A percentile compares a stretch with the other conserved stretches of the same genome.
These are phyloP conservation scores for Candoia aspera DNA, from an alignment of 2,113 vertebrate genomes.

Conservation along the genomic window DNA sequence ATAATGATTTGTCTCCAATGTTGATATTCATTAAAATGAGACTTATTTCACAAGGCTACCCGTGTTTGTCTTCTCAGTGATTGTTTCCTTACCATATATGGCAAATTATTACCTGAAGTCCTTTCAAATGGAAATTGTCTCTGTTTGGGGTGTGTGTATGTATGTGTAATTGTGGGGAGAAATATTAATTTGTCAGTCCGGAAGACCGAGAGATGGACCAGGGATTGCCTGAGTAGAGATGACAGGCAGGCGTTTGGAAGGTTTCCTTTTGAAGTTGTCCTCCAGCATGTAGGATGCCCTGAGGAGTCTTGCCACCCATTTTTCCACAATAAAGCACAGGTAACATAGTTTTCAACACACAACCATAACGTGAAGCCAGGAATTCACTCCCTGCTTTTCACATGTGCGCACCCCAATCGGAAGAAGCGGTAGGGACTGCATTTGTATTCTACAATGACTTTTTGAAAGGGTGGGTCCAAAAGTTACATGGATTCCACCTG, in stretches of 20 bases:
- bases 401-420: slow-evolving; percentile 19
- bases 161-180: background rate
- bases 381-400: slow-evolving; percentile 18
- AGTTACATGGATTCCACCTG: slow-evolving; percentile 65
- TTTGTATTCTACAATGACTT: slow-evolving; percentile 59
- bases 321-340: slow-evolving; percentile 48
- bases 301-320: slow-evolving; percentile 21
- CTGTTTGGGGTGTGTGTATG: background rate
- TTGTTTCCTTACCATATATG: slow-evolving; percentile 66
- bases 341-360: slow-evolving; percentile 1
- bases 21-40: slow-evolving; percentile 60
- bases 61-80: slow-evolving; percentile 45
- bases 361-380: background rate
- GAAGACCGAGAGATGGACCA: background rate
- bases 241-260: slow-evolving; percentile 1
- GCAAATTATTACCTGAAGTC: slow-evolving; percentile 62
- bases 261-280: slow-evolving; percentile 53
- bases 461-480: slow-evolving; percentile 62
- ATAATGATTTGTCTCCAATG: slow-evolving; percentile 57
- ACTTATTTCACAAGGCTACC: slow-evolving; percentile 45
- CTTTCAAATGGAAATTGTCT: slow-evolving; percentile 44
- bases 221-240: slow-evolving; percentile 7
- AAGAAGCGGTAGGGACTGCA: slow-evolving; percentile 53
- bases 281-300: slow-evolving; percentile 31
- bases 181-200: slow-evolving; percentile 2